Percentiles rank a stretch among this genome's conserved stretches.
These are phyloP conservation scores for Coptodon bakossiorum DNA, from an alignment of 2,113 vertebrate genomes.

Conservation along the genomic window DNA sequence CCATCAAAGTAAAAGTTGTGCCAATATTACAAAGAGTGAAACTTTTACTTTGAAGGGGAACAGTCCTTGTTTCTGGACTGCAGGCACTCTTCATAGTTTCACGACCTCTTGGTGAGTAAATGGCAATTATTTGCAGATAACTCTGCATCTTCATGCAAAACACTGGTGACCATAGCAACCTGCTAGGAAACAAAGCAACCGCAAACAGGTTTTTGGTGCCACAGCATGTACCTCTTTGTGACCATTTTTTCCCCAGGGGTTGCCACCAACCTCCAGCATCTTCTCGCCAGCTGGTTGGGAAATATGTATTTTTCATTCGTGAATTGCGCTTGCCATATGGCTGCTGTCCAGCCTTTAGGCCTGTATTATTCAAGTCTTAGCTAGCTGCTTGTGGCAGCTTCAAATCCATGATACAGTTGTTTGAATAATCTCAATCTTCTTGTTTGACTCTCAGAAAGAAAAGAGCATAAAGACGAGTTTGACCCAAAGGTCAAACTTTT, in stretches of 20 bases:
- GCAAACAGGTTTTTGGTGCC: neutral
- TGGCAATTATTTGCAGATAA: neutral
- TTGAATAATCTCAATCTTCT: neutral
- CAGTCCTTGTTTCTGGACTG: neutral
- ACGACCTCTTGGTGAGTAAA: accelerated
- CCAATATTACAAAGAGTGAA: neutral
- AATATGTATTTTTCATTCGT: neutral
- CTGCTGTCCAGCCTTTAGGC: neutral
- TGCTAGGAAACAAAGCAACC: neutral
- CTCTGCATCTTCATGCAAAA: neutral
- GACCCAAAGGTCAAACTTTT: neutral
- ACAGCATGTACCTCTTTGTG: neutral
- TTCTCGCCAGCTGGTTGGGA: neutral
- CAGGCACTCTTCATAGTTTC: neutral
- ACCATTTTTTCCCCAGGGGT: neutral
- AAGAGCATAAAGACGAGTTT: neutral
- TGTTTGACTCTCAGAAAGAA: neutral
- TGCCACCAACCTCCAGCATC: neutral
- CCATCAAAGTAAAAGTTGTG: neutral
- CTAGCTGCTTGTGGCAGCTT: neutral
- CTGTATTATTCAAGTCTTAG: neutral
- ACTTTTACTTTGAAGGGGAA: neutral
- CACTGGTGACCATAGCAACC: neutral
- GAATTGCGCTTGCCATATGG: neutral
- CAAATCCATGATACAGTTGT: neutral